phyloP scores from a whole-genome alignment of 2,888 invertebrate species.

The Andrena minutula region DNA sequence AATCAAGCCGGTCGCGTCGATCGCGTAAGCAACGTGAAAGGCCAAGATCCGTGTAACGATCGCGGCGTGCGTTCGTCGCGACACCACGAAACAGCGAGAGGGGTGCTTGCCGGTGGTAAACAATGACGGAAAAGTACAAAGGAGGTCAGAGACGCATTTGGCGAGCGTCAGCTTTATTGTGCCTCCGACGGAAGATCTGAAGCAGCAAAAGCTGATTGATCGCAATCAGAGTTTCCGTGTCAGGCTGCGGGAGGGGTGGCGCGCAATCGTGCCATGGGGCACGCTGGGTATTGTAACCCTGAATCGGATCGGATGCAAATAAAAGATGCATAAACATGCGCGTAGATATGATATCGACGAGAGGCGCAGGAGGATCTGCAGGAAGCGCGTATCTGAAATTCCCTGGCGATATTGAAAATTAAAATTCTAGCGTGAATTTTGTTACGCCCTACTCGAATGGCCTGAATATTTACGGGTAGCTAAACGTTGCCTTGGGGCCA shows the following conservation, averaged over 20 bases:
- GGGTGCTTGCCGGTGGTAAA: conserved; percentile 39
- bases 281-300: conserved; percentile 22
- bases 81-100: conserved; percentile 27
- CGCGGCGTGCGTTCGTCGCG: conserved; percentile 24
- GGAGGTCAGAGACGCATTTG: conserved; percentile 61
- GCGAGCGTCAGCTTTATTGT: conserved; percentile 68
- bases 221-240: conserved; percentile 55
- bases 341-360: conserved; percentile 22
- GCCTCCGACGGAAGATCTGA: conserved; percentile 55
- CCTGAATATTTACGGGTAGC: conserved; percentile 54
- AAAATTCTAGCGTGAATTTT: conserved; percentile 49
- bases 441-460: conserved; percentile 47
- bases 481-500: not conserved
- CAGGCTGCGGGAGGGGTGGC: not conserved
- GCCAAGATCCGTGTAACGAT: conserved; percentile 26
- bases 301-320: conserved; percentile 41
- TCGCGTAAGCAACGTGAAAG: conserved; percentile 17
- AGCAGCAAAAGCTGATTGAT: conserved; percentile 65
- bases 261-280: not conserved
- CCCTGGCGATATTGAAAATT: conserved; percentile 50
- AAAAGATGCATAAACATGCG: conserved; percentile 59
- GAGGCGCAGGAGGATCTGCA: too few relatives aligned
- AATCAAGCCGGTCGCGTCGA: conserved; percentile 25
- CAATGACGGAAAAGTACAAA: conserved; percentile 53
- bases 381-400: conserved; percentile 32